Evolutionary conservation across 2,888 invertebrate genomes (phyloP), one percentile per base, ranked within the genome.

Genomic region (Platycheirus albimanus): DNA sequence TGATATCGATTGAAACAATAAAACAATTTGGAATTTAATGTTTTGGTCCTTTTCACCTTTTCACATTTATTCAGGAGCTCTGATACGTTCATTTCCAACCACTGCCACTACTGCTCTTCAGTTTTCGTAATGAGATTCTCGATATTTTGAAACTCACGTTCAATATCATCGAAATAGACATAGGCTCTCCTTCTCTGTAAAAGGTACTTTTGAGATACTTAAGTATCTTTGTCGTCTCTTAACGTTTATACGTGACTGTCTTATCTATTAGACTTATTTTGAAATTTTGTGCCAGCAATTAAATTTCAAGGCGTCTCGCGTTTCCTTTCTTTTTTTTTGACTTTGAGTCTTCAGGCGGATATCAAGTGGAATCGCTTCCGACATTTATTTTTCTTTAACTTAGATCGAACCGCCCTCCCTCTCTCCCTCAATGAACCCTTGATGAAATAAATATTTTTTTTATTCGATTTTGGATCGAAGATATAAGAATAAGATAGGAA

Each of bases 181-280:
- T 17, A 72, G 71, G 77, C 78, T 58, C 61, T 70, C 43, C 36
- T 24, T n/a, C n/a, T n/a, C n/a, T n/a, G n/a, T n/a, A n/a, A 11
- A 41, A 24, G 19, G 19, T n/a, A 33, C 56, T 64, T 33, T 28
- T 20, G 51, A 69, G 77, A 56, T 83, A 78, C 83, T 83, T 77
- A 83, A 67, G 61, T 71, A 66, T 49, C 33, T 58, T 61, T 61
- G 47, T 36, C 58, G 54, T 49, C 63, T 63, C 20, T 64, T 17
- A 33, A 38, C 58, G 41, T 8, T 3, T 56, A 76, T 81, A 85
- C 85, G 85, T 85, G 85, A 85, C 85, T 85, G 78, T 77, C 85
- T 85, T 85, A 85, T 85, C 85, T 85, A 80, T 85, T 85, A 70
- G 83, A 79, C 83, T 83, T 85, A 83, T 81, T 85, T 83, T 79